Conservation (phyloP, 2,888 invertebrate genomes). For the Parasteatoda lunata region DNA sequence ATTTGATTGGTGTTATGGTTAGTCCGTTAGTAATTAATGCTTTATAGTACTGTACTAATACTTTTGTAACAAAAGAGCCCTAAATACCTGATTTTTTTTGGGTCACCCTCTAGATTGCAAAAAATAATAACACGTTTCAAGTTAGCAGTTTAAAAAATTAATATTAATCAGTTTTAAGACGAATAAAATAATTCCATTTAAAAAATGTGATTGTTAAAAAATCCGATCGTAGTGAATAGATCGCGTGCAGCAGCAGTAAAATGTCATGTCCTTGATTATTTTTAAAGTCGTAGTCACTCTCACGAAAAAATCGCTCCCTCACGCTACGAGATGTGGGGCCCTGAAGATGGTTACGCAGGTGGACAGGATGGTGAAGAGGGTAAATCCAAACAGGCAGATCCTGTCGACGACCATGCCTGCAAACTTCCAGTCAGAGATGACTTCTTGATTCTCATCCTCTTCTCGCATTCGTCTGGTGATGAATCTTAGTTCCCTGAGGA, state of each 20-base stretch:
- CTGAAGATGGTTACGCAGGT: constrained; percentile 92
- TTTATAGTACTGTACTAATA: no score
- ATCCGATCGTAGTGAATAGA: neutral
- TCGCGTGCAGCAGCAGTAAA: no score
- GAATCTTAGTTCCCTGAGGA: constrained; percentile 94
- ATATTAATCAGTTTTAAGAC: no score
- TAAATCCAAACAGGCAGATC: constrained; percentile 96
- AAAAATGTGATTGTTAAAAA: neutral
- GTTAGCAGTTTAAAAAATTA: no score
- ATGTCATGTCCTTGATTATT: no score
- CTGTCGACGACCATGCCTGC: constrained; percentile 99
- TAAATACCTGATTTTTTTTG: no score
- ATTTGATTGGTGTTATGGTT: no score
- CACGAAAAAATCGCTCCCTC: constrained; percentile 77
- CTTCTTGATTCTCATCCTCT: constrained; percentile 94
- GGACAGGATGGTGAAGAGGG: constrained; percentile 92
- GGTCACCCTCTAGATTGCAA: no score
- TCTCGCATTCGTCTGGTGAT: constrained; percentile 95
- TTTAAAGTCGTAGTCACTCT: constrained; percentile 42
- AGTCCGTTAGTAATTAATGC: no score
- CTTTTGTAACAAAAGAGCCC: no score
- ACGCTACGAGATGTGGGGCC: constrained; percentile 95
- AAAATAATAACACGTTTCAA: no score
- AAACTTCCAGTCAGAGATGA: constrained; percentile 97
- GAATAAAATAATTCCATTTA: no score